Evolutionary conservation across 2,113 vertebrate species (phyloP).

Genomic region (Pomatorhinus ruficollis): DNA sequence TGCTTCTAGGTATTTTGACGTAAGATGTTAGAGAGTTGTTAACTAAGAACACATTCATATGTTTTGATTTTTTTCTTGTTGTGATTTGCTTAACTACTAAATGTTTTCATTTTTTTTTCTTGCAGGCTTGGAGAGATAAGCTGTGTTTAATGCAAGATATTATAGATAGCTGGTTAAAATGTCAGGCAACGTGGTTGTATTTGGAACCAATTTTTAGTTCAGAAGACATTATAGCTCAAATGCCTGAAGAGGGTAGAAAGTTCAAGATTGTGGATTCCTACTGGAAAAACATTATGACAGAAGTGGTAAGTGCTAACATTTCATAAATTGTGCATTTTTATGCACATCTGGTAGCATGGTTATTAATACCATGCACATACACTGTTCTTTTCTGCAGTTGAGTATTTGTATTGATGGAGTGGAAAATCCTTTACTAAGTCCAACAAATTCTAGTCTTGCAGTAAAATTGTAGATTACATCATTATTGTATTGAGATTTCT

Average conservation of each 20-base stretch:
- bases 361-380: background rate
- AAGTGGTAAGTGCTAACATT: constrained; percentile 75
- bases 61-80: background rate
- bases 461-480: background rate
- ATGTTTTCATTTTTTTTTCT: constrained; percentile 34
- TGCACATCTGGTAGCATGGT: background rate
- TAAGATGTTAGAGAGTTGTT: background rate
- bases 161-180: constrained; percentile 86
- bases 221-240: constrained; percentile 90
- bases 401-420: background rate
- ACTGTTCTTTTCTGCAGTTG: background rate
- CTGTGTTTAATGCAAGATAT: constrained; percentile 85
- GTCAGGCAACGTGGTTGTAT: constrained; percentile 90
- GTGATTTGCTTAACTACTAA: background rate
- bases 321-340: background rate
- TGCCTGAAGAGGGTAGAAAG: constrained; percentile 91
- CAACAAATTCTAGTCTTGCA: background rate
- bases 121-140: constrained; percentile 88
- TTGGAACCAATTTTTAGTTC: constrained; percentile 95
- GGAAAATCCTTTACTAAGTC: background rate
- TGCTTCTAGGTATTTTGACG: background rate
- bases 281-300: constrained; percentile 85
- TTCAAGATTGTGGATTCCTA: constrained; percentile 84
- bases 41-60: background rate
- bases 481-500: background rate